Percentiles rank a stretch among this genome's conserved stretches.
These are phyloP conservation scores for Gobio occitaniae DNA, from an alignment of 2,797 vertebrate genomes.

Conservation along the genomic window DNA sequence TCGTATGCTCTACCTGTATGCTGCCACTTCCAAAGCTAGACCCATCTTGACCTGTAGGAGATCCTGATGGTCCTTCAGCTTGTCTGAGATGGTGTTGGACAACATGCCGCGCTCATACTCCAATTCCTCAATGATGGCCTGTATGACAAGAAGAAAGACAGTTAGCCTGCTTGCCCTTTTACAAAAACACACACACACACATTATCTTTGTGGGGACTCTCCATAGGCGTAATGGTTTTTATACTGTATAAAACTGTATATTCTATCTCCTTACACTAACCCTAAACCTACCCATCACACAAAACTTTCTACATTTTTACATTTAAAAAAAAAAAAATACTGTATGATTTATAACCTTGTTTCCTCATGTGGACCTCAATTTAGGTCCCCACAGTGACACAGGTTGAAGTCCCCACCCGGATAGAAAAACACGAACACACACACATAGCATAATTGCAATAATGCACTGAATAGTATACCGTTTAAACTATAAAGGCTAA, in stretches of 20 bases:
- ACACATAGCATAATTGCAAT: neutral
- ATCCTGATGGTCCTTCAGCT: constrained; percentile 88
- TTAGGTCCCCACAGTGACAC: no score
- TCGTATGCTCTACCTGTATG: constrained; percentile 86
- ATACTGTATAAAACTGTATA: no score
- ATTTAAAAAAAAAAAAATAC: no score
- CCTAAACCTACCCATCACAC: no score
- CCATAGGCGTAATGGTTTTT: no score
- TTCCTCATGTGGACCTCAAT: no score
- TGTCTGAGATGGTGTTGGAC: constrained; percentile 80
- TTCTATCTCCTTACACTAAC: no score
- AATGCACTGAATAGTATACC: neutral
- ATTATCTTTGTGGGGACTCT: no score
- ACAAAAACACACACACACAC: neutral
- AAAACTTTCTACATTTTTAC: no score
- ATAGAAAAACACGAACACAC: no score
- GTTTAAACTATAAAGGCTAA: constrained; percentile 3
- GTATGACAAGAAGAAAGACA: constrained; percentile 47
- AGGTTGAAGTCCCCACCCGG: no score
- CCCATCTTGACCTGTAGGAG: constrained; percentile 91
- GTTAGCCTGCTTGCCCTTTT: neutral
- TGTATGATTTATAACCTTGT: no score
- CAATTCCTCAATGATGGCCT: constrained; percentile 87
- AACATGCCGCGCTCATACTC: constrained; percentile 87
- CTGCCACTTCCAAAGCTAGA: constrained; percentile 91